Conservation (phyloP, 92 coral and sea anemone genomes). For the Phymanthus crucifer region DNA sequence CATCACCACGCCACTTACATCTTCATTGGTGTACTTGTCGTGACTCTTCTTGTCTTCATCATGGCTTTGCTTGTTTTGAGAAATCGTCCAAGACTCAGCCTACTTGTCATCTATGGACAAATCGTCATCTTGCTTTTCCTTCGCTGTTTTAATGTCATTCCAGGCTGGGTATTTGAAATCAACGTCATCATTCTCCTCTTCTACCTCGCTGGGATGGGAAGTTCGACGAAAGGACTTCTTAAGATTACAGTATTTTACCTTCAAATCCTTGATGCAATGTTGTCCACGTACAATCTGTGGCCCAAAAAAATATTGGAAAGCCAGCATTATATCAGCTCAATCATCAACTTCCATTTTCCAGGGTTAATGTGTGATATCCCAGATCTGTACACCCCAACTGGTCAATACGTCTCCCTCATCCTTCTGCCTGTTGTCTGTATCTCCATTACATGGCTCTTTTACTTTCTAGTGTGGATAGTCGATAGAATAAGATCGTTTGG, state of each 20-base stretch:
- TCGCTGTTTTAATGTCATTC: conserved; percentile 42
- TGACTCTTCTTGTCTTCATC: conserved; percentile 23
- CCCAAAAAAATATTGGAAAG: conserved; percentile 40
- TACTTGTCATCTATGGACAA: conserved; percentile 39
- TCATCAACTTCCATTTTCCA: conserved; percentile 51
- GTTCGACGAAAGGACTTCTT: conserved; percentile 18
- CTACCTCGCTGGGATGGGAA: conserved; percentile 32
- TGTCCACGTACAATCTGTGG: conserved; percentile 66
- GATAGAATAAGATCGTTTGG: background rate
- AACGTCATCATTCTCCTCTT: conserved; percentile 32
- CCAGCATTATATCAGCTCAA: conserved; percentile 52
- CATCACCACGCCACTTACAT: conserved; percentile 18
- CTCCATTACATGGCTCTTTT: conserved; percentile 25
- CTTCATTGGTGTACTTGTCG: conserved; percentile 18
- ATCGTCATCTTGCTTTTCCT: conserved; percentile 26
- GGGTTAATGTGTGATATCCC: conserved; percentile 58
- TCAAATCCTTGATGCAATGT: conserved; percentile 70
- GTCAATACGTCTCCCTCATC: conserved; percentile 39
- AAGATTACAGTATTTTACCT: conserved; percentile 73
- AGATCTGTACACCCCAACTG: conserved; percentile 49
- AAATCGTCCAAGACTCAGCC: conserved; percentile 23
- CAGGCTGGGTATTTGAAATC: conserved; percentile 48
- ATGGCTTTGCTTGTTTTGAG: conserved; percentile 16
- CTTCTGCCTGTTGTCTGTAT: conserved; percentile 50
- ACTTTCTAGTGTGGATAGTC: conserved; percentile 13